A percentile compares a stretch with the other conserved stretches of the same genome.
Evolutionary conservation across 2,888 invertebrate genomes (phyloP).

Genomic region (Craniophora ligustri): DNA sequence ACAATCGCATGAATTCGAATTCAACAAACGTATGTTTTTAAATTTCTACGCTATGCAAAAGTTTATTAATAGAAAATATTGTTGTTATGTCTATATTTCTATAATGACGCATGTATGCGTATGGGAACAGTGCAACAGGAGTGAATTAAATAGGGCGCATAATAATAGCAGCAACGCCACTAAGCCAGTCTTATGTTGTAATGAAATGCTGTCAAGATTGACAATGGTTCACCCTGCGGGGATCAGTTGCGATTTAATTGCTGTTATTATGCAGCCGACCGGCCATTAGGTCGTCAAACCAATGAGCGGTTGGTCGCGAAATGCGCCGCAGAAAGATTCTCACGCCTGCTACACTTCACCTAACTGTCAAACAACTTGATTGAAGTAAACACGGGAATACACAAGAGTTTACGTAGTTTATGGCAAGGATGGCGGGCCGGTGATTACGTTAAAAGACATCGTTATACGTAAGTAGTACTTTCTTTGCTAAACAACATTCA

Average conservation of each 20-base stretch:
- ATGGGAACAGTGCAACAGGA: constrained; percentile 18
- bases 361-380: constrained; percentile 60
- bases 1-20: constrained; percentile 14
- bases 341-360: constrained; percentile 65
- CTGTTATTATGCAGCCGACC: constrained; percentile 73
- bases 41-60: not conserved
- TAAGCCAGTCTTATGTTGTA: constrained; percentile 52
- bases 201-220: constrained; percentile 63
- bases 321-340: constrained; percentile 52
- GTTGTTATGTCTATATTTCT: constrained; percentile 13
- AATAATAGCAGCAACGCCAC: constrained; percentile 37
- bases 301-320: constrained; percentile 57
- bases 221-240: constrained; percentile 63
- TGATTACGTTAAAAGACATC: constrained; percentile 32
- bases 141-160: constrained; percentile 33
- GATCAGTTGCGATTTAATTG: constrained; percentile 71
- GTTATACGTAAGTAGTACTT: constrained; percentile 23
- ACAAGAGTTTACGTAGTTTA: constrained; percentile 35
- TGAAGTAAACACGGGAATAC: constrained; percentile 38
- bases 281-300: constrained; percentile 68
- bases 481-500: constrained; percentile 24
- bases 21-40: not conserved
- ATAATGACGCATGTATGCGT: constrained; percentile 9
- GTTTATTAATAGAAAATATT: constrained; percentile 23
- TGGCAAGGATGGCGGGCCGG: constrained; percentile 13